Base-by-base conservation (phyloP, 2,797 vertebrate species). In the Siniperca obscura region DNA sequence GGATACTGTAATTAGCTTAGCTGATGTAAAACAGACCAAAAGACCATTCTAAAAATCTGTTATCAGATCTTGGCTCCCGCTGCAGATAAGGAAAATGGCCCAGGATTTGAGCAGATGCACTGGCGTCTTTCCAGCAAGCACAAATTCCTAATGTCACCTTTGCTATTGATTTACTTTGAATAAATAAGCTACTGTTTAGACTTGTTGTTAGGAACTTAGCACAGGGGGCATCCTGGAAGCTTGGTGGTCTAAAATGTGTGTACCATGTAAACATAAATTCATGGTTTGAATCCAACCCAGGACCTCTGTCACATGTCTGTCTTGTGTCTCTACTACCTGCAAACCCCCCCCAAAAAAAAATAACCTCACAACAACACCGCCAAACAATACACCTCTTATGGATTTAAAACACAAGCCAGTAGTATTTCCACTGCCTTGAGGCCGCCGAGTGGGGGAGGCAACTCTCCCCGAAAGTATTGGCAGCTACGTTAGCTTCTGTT, bases 401-500 rank as follows among this genome's bases (percentile, higher is more conserved):
- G 85, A 73, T 89, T 92, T 87, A 89, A 89, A 90, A 79, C 76
- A 78, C 83, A 80, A 85, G 80, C 86, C 71, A 62, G 81, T 56
- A 82, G 81, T 85, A 59, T 82, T 89, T 91, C 89, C 85, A 87
- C 88, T 89, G 82, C 88, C 88, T 91, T 55, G 61, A 88, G 86
- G 91, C 87, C 53, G 82, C 81, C 11, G 77, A 81, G 83, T 46
- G 86, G 89, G 90, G 90, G 87, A 85, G 88, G 89, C 80, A 60
- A 66, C 87, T 80, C 76, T 86, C 83, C 89, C 86, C 42, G 50
- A 83, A 89, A 87, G 83, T 78, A 74, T 85, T 93, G 93, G 92
- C 91, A 92, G 91, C 92, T 74, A 70, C 19, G 68, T 78, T 80
- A 85, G 93, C 92, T 93, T 93, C 92, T 94, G 93, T 93, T 92